These are phyloP conservation scores for Caloenas nicobarica DNA, from an alignment of 2,113 vertebrate species.

Conservation along the genomic window DNA sequence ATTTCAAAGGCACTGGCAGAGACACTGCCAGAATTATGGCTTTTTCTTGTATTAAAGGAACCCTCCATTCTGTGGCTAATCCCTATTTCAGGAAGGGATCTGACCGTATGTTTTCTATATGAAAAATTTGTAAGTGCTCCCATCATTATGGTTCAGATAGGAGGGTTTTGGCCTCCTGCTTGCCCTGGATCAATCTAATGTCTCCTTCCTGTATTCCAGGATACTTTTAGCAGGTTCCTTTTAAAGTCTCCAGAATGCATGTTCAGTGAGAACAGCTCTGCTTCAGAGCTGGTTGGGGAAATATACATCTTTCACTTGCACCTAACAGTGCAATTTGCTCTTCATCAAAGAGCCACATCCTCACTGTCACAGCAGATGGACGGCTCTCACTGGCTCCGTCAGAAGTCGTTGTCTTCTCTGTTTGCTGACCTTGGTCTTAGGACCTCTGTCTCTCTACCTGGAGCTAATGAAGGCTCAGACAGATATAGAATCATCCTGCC, in stretches of 20 bases:
- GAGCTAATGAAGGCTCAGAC: not conserved
- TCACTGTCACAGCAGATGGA: not conserved
- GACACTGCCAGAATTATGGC: not conserved
- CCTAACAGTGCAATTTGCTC: not conserved
- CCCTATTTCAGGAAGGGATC: not conserved
- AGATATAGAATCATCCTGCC: not conserved
- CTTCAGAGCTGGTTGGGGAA: not conserved
- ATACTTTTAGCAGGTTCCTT: not conserved
- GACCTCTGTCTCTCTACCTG: fast-evolving
- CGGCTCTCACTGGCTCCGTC: not conserved
- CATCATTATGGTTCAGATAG: not conserved
- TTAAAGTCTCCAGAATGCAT: not conserved
- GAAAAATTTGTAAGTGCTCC: not conserved
- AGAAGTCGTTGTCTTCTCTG: not conserved
- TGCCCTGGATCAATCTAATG: not conserved
- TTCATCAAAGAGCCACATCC: not conserved
- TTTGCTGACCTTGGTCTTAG: not conserved
- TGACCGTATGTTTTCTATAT: not conserved
- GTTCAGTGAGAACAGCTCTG: not conserved
- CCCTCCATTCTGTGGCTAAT: not conserved
- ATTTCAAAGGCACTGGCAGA: not conserved
- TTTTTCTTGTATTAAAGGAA: not conserved
- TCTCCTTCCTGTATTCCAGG: not conserved
- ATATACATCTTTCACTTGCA: not conserved
- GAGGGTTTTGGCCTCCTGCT: not conserved